Evolutionary conservation across 2,113 vertebrate genomes (phyloP).

Genomic region (Petroica traversi): DNA sequence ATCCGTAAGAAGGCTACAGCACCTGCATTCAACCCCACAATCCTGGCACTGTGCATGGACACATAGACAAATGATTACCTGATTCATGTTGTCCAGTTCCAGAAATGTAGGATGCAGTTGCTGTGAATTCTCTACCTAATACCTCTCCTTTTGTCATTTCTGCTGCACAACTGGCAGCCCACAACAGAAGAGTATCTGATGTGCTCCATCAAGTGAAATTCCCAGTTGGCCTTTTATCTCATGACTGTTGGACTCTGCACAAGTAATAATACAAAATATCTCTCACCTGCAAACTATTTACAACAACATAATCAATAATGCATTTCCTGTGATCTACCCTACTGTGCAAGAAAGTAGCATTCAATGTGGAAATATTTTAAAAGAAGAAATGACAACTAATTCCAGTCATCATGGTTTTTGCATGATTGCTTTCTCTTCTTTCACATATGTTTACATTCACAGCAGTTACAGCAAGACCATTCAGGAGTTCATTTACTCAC

Average conservation of each 20-base stretch:
- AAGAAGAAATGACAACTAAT: not conserved
- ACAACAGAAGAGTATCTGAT: not conserved
- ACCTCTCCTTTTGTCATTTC: not conserved
- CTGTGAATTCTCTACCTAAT: constrained; percentile 24
- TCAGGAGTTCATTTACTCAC: not conserved
- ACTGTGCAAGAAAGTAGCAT: not conserved
- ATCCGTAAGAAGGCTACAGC: not conserved
- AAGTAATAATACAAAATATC: constrained; percentile 34
- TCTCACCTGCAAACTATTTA: constrained; percentile 9
- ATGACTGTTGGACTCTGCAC: not conserved
- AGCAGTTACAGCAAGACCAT: not conserved
- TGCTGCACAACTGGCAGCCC: not conserved
- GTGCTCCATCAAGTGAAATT: constrained; percentile 22
- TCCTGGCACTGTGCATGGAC: not conserved
- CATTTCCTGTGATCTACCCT: not conserved
- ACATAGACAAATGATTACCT: constrained; percentile 11
- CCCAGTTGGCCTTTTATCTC: not conserved
- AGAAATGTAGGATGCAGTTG: not conserved
- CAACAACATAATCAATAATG: not conserved
- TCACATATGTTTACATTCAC: not conserved
- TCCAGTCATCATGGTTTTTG: not conserved
- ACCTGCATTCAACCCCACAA: not conserved
- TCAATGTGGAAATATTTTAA: not conserved
- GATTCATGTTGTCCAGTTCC: not conserved
- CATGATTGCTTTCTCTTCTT: not conserved